Base-by-base conservation (phyloP, 2,888 invertebrate species). In the Saturnia pavonia region DNA sequence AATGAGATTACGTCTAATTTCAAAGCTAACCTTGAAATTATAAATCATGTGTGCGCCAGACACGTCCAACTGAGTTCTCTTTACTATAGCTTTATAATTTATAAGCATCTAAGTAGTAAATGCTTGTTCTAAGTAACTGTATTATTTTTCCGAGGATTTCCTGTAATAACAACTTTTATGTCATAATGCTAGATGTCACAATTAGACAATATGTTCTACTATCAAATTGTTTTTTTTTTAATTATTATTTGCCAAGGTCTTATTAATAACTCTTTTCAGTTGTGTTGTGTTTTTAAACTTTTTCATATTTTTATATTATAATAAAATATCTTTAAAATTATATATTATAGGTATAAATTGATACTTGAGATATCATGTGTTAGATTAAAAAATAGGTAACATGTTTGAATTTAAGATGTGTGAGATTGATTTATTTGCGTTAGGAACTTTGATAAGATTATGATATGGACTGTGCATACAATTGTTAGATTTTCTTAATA, bases 11-110 rank as follows among this genome's bases (percentile, higher is more conserved):
- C 22, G 71, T 73, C 63, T 67, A 72, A 71, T 70, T 74, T 72
- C 71, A 72, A 69, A 43, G 74, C 77, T 90, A 91, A 91, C 91
- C 91, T 91, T 89, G 87, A 88, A 85, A 80, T 75, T 71, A 75
- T 77, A 75, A 73, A 80, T 79, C 82, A 76, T 79, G 78, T 81
- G 76, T 80, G 75, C 72, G 79, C 82, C 83, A 83, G 84, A 73
- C 73, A 74, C 73, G 74, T 76, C 71, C 73, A 74, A 74, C 72
- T 74, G 69, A 71, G 74, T 75, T 67, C 77, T 72, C 75, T 77
- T 72, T 69, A 71, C 72, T 48, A 25, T 25, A n/a, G 51, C 66
- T 69, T 69, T 72, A 65, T 65, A 40, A 40, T 14, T 27, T 60
- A 60, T 11, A 14, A 60, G 25, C 57, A 8, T 27, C 57, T 60